These are phyloP conservation scores for Druceiella hillmani DNA, from an alignment of 2,888 invertebrate genomes.

Conservation along the genomic window DNA sequence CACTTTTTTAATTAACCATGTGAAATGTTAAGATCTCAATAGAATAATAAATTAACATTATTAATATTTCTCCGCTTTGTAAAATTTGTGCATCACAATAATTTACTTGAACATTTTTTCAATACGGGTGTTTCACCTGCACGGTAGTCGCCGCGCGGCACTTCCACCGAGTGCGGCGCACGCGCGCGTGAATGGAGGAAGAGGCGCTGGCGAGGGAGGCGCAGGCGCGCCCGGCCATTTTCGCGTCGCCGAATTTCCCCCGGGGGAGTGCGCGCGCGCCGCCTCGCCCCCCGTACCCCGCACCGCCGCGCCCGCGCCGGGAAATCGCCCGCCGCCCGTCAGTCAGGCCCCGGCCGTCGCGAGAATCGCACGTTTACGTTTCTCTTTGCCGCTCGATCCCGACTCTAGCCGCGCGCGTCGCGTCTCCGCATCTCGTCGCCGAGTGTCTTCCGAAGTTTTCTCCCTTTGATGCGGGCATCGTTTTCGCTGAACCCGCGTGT, in stretches of 20 bases:
- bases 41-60: too few species aligned
- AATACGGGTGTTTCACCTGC: too few species aligned
- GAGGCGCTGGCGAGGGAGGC: constrained; percentile 26
- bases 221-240: constrained; percentile 32
- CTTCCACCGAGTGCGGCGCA: background rate
- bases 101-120: too few species aligned
- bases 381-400: too few species aligned
- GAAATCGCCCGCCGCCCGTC: constrained; percentile 43
- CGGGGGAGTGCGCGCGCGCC: constrained; percentile 36
- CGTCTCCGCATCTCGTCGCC: constrained; percentile 34
- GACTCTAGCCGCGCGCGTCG: constrained; percentile 34
- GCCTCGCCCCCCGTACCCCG: constrained; percentile 30
- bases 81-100: too few species aligned
- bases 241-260: constrained; percentile 40
- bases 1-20: too few species aligned
- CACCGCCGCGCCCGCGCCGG: constrained; percentile 36
- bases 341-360: constrained; percentile 48
- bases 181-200: background rate
- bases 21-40: too few species aligned
- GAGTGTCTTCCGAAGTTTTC: too few species aligned
- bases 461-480: constrained; percentile 34
- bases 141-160: too few species aligned
- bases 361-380: too few species aligned
- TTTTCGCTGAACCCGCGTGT: constrained; percentile 32
- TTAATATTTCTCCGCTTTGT: too few species aligned